Conservation (phyloP, 2,797 vertebrate genomes). For the Poecilia wingei region DNA sequence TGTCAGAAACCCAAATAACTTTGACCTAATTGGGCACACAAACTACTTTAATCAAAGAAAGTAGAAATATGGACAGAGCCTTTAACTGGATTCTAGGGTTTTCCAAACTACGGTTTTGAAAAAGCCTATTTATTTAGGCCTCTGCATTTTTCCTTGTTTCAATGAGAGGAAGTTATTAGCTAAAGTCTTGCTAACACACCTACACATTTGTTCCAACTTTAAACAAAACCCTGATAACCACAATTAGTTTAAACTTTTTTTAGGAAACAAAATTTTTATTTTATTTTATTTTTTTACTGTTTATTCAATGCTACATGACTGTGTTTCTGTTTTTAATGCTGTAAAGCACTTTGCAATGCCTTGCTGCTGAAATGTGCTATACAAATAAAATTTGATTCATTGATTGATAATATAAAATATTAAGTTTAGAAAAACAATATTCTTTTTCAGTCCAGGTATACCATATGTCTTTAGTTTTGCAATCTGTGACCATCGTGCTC, state of each 20-base stretch:
- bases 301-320: too few species aligned
- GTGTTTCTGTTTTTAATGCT: too few species aligned
- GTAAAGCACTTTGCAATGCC: too few species aligned
- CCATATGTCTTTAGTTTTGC: slow-evolving; percentile 39
- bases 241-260: neutral
- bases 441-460: neutral
- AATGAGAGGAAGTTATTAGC: neutral
- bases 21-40: neutral
- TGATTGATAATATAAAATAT: neutral
- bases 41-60: neutral
- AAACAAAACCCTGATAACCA: neutral
- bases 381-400: too few species aligned
- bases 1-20: neutral
- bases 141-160: neutral
- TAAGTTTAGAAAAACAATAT: neutral
- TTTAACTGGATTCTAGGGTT: neutral
- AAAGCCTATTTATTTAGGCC: neutral
- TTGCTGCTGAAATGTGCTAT: too few species aligned
- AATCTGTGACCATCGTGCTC: slow-evolving; percentile 51
- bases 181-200: neutral
- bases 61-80: neutral
- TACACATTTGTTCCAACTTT: neutral
- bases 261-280: neutral
- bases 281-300: too few species aligned
- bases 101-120: neutral